Percentiles rank a stretch among this genome's conserved stretches.
Evolutionary conservation across 2,113 vertebrate genomes (phyloP).

Genomic region (Chlorodrepanis virens): DNA sequence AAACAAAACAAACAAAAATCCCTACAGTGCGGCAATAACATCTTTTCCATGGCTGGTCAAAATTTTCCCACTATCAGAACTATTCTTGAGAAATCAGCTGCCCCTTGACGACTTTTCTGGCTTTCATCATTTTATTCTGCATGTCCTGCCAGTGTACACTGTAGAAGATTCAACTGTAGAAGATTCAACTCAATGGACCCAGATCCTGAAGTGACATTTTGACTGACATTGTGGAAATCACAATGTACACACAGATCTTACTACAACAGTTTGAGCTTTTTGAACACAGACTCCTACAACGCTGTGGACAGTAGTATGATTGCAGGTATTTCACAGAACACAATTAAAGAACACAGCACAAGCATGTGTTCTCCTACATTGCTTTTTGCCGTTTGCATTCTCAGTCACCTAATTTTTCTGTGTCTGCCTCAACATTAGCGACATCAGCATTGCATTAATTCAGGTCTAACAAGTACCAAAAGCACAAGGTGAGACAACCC

Average conservation of each 20-base stretch:
- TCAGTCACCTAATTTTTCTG: neutral
- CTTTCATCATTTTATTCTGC: neutral
- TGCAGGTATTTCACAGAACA: neutral
- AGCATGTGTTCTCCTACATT: neutral
- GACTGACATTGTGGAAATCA: neutral
- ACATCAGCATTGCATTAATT: neutral
- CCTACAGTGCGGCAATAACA: neutral
- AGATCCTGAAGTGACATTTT: neutral
- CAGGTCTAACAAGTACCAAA: neutral
- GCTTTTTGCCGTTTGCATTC: neutral
- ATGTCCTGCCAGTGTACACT: neutral
- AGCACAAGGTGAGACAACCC: neutral
- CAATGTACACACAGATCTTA: neutral
- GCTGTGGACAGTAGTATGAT: accelerated
- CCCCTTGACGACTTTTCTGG: neutral
- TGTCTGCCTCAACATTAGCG: neutral
- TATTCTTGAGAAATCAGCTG: neutral
- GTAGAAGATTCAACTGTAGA: neutral
- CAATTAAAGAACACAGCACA: neutral
- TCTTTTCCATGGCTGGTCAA: neutral
- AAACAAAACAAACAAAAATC: neutral
- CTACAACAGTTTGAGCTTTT: neutral
- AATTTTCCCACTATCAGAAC: neutral
- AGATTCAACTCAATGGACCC: neutral
- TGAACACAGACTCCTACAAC: accelerated